Base-by-base conservation (phyloP, 2,888 invertebrate genomes). In the Ectobius pallidus region DNA sequence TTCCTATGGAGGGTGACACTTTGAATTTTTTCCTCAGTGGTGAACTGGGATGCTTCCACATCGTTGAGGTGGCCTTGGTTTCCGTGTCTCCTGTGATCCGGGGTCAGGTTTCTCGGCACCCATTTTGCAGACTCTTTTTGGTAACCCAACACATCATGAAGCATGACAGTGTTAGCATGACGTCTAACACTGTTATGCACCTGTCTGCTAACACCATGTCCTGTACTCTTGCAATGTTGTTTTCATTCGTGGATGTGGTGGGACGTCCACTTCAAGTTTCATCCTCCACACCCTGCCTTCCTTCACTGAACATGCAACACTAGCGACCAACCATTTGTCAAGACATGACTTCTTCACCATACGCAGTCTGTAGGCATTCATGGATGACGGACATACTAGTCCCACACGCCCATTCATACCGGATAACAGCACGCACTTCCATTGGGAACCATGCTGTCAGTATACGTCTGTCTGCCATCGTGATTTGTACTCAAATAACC, bases 171-270 rank as follows among this genome's bases (percentile, higher is more conserved):
- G 63, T 63, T 30, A 20, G 3, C 32, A 39, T 39, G n/a, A 63
- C 63, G 63, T 63, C 63, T 63, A 39, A 63, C 63, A 63, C 63
- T 39, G 32, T 63, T 32, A 63, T 63, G 3, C 63, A 18, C 63
- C 63, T 27, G 30, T 16, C 34, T 14, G 30, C n/a, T n/a, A n/a
- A n/a, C n/a, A n/a, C n/a, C n/a, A n/a, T n/a, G n/a, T n/a, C n/a
- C n/a, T n/a, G n/a, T 32, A 27, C 20, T 30, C 63, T 30, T 32
- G 63, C 32, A 63, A 25, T 32, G 1, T 2, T 6, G 20, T 34
- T 39, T 63, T 63, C 63, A 63, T 63, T 63, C 32, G 32, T 63
- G 18, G 63, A 63, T 63, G 34, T 1, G 63, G 32, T 27, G 3
- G 32, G 63, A 63, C 63, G 34, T 20, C 63, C 63, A 63, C 63